phyloP scores from a whole-genome alignment of 2,888 invertebrate species.

The Agrilus mali region DNA sequence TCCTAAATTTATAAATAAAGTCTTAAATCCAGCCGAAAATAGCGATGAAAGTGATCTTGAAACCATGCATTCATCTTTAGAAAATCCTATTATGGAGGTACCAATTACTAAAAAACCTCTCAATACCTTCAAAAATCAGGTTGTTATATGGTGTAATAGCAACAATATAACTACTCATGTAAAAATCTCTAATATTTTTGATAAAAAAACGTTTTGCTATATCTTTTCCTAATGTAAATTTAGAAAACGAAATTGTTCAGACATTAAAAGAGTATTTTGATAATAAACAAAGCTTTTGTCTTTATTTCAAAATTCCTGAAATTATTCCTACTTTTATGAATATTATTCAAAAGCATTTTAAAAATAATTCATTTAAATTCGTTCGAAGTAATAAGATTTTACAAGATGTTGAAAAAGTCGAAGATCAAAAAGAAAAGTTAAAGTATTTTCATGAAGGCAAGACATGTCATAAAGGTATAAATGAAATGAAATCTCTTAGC shows the following conservation, averaged over 20 bases:
- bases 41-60: no score
- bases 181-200: neutral
- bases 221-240: constrained; percentile 2
- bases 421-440: constrained; percentile 3
- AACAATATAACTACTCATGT: neutral
- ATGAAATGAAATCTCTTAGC: constrained; percentile 3
- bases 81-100: neutral
- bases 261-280: constrained; percentile 7
- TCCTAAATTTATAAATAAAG: no score
- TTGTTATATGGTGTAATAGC: no score
- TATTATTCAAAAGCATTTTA: constrained; percentile 4
- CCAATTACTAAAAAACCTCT: neutral
- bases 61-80: neutral
- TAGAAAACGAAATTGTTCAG: constrained; percentile 4
- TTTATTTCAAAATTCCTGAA: constrained; percentile 3
- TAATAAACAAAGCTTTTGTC: constrained; percentile 5
- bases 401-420: constrained; percentile 2
- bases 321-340: neutral
- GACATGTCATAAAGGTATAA: constrained; percentile 9
- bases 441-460: constrained; percentile 7
- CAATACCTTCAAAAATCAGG: neutral
- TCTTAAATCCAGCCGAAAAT: no score
- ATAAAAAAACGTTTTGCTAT: constrained; percentile 2
- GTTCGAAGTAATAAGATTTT: constrained; percentile 3
- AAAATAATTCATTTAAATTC: constrained; percentile 4